phyloP scores from a whole-genome alignment of 2,797 vertebrate genomes.

The Sebastes flavidus region DNA sequence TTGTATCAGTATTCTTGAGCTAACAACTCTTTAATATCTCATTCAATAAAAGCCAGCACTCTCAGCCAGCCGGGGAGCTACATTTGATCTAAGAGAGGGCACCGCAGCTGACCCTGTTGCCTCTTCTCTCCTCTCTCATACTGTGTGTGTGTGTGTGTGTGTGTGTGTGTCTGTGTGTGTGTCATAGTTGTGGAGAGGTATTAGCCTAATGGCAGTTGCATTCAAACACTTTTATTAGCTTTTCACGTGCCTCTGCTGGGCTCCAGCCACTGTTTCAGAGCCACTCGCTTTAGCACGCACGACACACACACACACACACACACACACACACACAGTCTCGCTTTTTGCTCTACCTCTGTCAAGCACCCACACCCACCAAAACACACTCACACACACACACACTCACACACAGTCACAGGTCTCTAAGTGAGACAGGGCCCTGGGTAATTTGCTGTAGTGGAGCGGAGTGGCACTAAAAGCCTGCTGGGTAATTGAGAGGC shows the following conservation, averaged over 20 bases:
- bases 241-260: conserved; percentile 82
- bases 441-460: conserved; percentile 96
- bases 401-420: conserved; percentile 72
- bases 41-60: conserved; percentile 68
- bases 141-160: conserved; percentile 13
- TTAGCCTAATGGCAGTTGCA: conserved; percentile 85
- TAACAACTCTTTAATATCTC: conserved; percentile 76
- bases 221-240: conserved; percentile 90
- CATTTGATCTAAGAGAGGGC: conserved; percentile 71
- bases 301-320: conserved; percentile 8
- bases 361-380: conserved; percentile 53
- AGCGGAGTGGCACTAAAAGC: conserved; percentile 93
- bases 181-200: conserved; percentile 77
- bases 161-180: background rate
- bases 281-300: conserved; percentile 48
- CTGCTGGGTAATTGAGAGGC: conserved; percentile 96
- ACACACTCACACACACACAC: conserved; percentile 31
- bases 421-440: conserved; percentile 90
- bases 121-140: conserved; percentile 35
- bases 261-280: conserved; percentile 67
- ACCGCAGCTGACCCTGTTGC: conserved; percentile 45
- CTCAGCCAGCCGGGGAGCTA: conserved; percentile 57
- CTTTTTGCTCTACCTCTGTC: conserved; percentile 52
- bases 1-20: conserved; percentile 62
- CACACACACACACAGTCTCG: background rate